Conservation (phyloP, 2,797 vertebrate genomes). For the Parauchenoglanis ngamensis region DNA sequence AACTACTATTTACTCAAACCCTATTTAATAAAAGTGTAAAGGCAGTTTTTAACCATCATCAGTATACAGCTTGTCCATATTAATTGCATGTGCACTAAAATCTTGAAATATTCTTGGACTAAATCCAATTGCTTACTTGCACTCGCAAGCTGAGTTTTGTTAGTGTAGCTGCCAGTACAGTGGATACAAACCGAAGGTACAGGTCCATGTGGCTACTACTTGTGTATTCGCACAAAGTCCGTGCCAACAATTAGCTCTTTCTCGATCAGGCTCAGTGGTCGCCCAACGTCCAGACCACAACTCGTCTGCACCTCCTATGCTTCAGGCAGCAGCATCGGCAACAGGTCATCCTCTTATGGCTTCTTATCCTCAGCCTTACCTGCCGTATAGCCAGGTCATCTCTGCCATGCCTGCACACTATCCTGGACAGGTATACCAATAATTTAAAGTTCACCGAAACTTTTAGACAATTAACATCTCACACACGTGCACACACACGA, state of each 20-base stretch:
- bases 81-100: neutral
- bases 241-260: neutral
- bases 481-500: neutral
- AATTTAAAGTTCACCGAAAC: neutral
- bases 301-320: slow-evolving; percentile 80
- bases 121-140: neutral
- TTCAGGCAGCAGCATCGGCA: slow-evolving; percentile 84
- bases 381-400: slow-evolving; percentile 88
- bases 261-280: slow-evolving; percentile 77
- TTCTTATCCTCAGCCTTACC: slow-evolving; percentile 86
- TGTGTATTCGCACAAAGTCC: neutral
- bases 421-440: slow-evolving; percentile 65
- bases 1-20: neutral
- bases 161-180: neutral
- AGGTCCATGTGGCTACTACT: neutral
- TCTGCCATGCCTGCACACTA: slow-evolving; percentile 85
- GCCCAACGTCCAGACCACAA: slow-evolving; percentile 82
- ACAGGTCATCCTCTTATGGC: slow-evolving; percentile 86
- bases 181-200: neutral
- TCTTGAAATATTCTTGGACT: neutral
- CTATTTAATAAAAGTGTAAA: neutral
- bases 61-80: neutral
- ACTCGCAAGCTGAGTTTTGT: neutral
- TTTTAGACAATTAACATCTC: neutral
- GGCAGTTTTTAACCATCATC: neutral